A percentile compares a stretch with the other conserved stretches of the same genome.
phyloP scores from a whole-genome alignment of 2,113 vertebrate species.

The Crocuta crocuta region DNA sequence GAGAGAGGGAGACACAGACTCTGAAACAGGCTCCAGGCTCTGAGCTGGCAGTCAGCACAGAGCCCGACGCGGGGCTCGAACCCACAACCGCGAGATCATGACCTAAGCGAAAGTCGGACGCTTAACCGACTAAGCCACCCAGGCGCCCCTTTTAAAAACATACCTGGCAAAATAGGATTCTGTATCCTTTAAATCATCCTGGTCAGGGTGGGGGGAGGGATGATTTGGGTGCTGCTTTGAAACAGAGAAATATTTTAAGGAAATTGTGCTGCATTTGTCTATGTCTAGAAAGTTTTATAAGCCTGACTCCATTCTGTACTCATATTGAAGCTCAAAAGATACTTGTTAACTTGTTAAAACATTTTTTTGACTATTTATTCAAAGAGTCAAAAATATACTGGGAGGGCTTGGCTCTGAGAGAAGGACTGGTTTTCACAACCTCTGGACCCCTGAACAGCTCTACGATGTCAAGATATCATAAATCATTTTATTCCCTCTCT shows the following conservation, averaged over 20 bases:
- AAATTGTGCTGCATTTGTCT: not conserved
- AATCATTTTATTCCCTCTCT: not conserved
- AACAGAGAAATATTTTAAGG: not conserved
- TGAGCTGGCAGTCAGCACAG: no score
- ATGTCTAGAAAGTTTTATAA: not conserved
- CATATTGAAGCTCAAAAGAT: not conserved
- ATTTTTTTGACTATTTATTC: not conserved
- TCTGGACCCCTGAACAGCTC: not conserved
- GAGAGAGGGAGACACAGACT: no score
- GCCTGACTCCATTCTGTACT: not conserved
- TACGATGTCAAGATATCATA: not conserved
- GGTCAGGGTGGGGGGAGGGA: no score
- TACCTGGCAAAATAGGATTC: not conserved
- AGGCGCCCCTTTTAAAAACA: not conserved
- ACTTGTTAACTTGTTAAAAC: not conserved
- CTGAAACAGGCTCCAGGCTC: no score
- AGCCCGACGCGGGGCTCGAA: no score
- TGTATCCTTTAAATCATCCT: not conserved
- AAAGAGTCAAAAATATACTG: not conserved
- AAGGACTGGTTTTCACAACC: not conserved
- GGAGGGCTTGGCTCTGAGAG: not conserved
- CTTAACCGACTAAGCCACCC: no score
- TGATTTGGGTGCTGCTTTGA: not conserved
- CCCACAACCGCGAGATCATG: no score
- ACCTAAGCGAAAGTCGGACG: no score